Conservation (phyloP, 2,113 vertebrate genomes). For the Periophthalmodon schlosseri region DNA sequence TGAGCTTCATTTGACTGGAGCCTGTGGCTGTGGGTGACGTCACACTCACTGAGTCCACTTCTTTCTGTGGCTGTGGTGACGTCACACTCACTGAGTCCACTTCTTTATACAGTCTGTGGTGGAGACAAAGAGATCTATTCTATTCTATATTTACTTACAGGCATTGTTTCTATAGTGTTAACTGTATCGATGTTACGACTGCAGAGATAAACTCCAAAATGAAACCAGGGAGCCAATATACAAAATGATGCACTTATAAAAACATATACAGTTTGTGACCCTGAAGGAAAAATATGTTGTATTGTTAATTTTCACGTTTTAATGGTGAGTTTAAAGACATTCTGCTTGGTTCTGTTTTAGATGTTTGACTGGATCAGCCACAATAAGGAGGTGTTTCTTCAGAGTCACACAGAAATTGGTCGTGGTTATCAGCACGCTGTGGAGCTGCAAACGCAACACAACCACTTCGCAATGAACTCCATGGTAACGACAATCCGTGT, state of each 20-base stretch:
- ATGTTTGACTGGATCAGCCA: conserved; percentile 99
- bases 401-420: conserved; percentile 97
- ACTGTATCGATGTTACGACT: too few species aligned
- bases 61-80: too few species aligned
- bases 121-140: too few species aligned
- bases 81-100: too few species aligned
- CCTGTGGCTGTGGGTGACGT: too few species aligned
- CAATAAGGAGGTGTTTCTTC: conserved; percentile 97
- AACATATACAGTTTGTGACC: not conserved
- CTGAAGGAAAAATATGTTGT: not conserved
- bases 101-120: too few species aligned
- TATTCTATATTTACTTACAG: too few species aligned
- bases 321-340: not conserved
- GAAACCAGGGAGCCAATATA: not conserved
- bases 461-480: conserved; percentile 99
- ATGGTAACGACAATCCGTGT: conserved; percentile 80
- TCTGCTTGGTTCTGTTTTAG: conserved; percentile 62
- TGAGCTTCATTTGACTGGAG: too few species aligned
- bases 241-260: not conserved
- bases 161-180: too few species aligned
- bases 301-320: not conserved
- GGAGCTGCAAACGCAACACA: conserved; percentile 98
- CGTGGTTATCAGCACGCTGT: conserved; percentile 93
- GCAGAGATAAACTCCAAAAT: too few species aligned
- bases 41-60: too few species aligned